Evolutionary conservation across 2,797 vertebrate species (phyloP).

Genomic region (Chaetodon trifasciatus): DNA sequence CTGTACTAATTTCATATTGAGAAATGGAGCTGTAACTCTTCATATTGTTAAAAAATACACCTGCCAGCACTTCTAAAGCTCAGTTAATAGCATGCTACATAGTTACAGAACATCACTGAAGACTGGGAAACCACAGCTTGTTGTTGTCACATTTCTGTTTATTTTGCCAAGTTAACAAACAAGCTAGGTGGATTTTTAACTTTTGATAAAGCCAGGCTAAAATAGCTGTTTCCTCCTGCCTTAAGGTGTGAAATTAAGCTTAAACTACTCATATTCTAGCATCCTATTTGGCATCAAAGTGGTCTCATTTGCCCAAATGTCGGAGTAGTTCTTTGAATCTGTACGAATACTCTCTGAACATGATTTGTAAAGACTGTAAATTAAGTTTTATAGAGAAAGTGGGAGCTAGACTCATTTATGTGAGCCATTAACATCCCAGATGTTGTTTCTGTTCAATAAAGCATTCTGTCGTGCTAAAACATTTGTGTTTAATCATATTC

Average conservation of each 20-base stretch:
- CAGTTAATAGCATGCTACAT: neutral
- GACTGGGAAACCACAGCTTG: neutral
- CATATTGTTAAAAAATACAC: neutral
- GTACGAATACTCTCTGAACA: neutral
- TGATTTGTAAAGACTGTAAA: neutral
- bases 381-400: neutral
- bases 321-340: neutral
- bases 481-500: neutral
- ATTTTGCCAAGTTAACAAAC: neutral
- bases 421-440: neutral
- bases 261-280: neutral
- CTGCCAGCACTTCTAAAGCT: neutral
- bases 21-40: too few relatives aligned
- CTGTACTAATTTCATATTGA: neutral
- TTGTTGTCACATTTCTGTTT: constrained; percentile 5
- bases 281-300: neutral
- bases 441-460: neutral
- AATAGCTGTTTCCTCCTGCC: too few relatives aligned
- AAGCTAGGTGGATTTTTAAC: neutral
- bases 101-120: neutral
- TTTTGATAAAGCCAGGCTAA: neutral
- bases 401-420: neutral
- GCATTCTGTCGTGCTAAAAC: neutral
- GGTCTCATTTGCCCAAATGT: constrained; percentile 4
- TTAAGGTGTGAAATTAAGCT: neutral